These are phyloP conservation scores for Lasius platythorax DNA, from an alignment of 2,888 invertebrate species.

Conservation along the genomic window DNA sequence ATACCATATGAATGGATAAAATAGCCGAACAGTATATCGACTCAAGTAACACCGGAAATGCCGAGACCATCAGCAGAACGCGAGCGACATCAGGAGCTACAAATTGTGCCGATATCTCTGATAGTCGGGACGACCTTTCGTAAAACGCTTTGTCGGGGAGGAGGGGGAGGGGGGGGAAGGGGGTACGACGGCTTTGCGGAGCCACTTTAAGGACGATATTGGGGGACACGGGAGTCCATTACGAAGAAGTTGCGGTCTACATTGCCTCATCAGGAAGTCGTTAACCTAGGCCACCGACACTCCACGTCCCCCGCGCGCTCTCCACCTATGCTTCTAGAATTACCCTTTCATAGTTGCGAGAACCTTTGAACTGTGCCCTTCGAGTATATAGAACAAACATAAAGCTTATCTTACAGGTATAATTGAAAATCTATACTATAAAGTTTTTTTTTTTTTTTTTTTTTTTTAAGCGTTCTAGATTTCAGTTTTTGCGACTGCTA, in stretches of 20 bases:
- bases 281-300: slow-evolving; percentile 80
- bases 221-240: slow-evolving; percentile 79
- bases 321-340: slow-evolving; percentile 53
- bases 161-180: slow-evolving; percentile 5
- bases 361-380: slow-evolving; percentile 37
- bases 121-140: slow-evolving; percentile 66
- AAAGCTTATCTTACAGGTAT: slow-evolving; percentile 13
- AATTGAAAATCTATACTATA: not conserved
- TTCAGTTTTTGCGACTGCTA: not conserved
- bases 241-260: slow-evolving; percentile 81
- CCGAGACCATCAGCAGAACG: slow-evolving; percentile 22
- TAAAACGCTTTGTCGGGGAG: slow-evolving; percentile 52
- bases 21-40: slow-evolving; percentile 22
- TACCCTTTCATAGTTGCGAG: slow-evolving; percentile 53
- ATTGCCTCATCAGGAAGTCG: slow-evolving; percentile 85
- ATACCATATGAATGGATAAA: not conserved
- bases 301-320: slow-evolving; percentile 65
- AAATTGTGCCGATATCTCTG: slow-evolving; percentile 73
- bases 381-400: not conserved
- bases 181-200: slow-evolving; percentile 62
- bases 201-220: slow-evolving; percentile 75
- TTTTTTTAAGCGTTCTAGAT: not conserved
- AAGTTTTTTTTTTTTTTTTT: not conserved
- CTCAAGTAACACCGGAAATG: slow-evolving; percentile 30
- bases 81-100: slow-evolving; percentile 52